A percentile compares a stretch with the other conserved stretches of the same genome.
Conservation (phyloP, 2,113 vertebrate genomes). For the Etheostoma cragini region DNA sequence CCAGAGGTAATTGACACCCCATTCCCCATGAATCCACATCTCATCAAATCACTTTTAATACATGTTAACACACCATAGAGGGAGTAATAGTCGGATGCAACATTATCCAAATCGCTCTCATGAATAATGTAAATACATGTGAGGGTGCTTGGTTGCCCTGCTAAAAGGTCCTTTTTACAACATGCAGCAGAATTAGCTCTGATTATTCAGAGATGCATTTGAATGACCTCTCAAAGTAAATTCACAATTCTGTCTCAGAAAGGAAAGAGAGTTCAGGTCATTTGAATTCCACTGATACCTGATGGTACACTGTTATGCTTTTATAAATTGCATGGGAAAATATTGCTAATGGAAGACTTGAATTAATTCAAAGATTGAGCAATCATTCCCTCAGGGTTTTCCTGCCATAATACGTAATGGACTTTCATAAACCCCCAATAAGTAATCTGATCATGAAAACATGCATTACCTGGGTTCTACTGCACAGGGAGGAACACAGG, state of each 20-base stretch:
- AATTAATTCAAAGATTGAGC: conserved; percentile 68
- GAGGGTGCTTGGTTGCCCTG: conserved; percentile 59
- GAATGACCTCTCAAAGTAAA: conserved; percentile 59
- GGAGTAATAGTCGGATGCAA: conserved; percentile 71
- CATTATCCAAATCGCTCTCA: conserved; percentile 77
- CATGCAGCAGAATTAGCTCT: conserved; percentile 44
- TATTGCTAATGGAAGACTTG: conserved; percentile 46
- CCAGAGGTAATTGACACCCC: conserved; percentile 67
- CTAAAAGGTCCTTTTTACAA: conserved; percentile 71
- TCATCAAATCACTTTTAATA: conserved; percentile 78
- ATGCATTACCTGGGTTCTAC: conserved; percentile 11
- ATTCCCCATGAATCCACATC: conserved; percentile 72
- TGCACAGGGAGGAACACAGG: neutral
- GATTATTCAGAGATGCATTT: conserved; percentile 67
- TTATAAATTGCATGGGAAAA: conserved; percentile 68
- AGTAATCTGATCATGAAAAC: conserved; percentile 54
- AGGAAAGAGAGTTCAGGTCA: conserved; percentile 39
- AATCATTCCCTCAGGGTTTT: conserved; percentile 60
- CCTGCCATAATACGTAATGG: conserved; percentile 57
- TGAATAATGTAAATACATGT: conserved; percentile 79
- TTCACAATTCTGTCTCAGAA: conserved; percentile 29
- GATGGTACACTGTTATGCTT: conserved; percentile 56
- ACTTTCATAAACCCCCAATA: conserved; percentile 49
- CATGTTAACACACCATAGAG: conserved; percentile 79
- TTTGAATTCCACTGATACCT: conserved; percentile 69